Conservation (phyloP, 35 echinoderm and acorn worm species). For the Patiria miniata region DNA sequence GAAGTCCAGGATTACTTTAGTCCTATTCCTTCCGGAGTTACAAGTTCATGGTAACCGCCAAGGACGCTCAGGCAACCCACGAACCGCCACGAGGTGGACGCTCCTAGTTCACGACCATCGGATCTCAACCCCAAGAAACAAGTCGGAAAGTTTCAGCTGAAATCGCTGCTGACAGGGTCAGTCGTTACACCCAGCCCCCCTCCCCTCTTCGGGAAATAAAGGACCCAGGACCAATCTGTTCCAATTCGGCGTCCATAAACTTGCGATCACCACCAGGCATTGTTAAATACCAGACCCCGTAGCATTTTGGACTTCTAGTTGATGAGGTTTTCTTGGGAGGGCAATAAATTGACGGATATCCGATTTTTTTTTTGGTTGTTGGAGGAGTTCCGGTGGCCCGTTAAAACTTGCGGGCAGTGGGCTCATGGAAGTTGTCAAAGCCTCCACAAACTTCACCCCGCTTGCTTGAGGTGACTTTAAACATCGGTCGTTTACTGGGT, state of each 20-base stretch:
- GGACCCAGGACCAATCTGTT: not conserved
- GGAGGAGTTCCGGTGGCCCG: too few species aligned
- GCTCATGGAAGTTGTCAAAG: too few species aligned
- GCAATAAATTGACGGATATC: too few species aligned
- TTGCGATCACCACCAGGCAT: not conserved
- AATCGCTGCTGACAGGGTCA: conserved; percentile 16
- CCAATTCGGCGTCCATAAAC: conserved; percentile 11
- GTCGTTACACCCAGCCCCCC: not conserved
- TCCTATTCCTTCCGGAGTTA: not conserved
- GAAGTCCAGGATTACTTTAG: too few species aligned
- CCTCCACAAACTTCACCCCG: too few species aligned
- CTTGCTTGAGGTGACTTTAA: too few species aligned
- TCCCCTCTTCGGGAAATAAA: too few species aligned
- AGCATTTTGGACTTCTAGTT: not conserved
- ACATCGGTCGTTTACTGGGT: too few species aligned
- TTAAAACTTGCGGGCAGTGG: too few species aligned
- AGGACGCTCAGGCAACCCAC: not conserved
- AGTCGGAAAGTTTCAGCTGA: not conserved
- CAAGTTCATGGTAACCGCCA: not conserved
- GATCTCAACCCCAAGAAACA: not conserved
- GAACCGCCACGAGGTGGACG: not conserved
- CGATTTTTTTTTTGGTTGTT: too few species aligned
- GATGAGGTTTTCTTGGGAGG: too few species aligned
- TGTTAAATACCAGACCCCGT: not conserved
- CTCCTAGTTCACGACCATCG: not conserved